These are phyloP conservation scores for Euplexia lucipara DNA, from an alignment of 2,888 invertebrate species.

Conservation along the genomic window DNA sequence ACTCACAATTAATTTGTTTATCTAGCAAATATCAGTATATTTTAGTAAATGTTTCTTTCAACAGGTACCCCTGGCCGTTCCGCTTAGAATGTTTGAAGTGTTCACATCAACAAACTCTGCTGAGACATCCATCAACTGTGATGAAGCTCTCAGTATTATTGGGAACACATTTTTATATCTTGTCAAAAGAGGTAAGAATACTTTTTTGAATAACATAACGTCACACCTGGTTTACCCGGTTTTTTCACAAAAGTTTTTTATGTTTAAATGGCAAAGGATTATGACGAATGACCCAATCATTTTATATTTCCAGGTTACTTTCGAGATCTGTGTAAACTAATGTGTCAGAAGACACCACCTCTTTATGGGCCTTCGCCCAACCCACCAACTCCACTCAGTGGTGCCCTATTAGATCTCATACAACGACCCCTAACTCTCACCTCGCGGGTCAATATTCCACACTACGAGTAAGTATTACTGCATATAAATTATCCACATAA, in stretches of 20 bases:
- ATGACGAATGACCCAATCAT: not conserved
- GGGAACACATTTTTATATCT: constrained; percentile 90
- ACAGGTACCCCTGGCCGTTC: constrained; percentile 92
- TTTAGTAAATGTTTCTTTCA: constrained; percentile 15
- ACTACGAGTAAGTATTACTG: constrained; percentile 85
- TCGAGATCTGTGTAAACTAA: constrained; percentile 92
- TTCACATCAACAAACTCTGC: constrained; percentile 91
- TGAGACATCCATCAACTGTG: constrained; percentile 78
- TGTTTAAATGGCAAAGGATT: no score
- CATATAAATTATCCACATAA: not conserved
- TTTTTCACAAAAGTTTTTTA: no score
- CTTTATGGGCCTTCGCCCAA: constrained; percentile 92
- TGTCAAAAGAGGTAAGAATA: constrained; percentile 88
- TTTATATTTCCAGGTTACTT: constrained; percentile 92
- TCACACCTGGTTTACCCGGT: no score
- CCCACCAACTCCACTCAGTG: constrained; percentile 94
- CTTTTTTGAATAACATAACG: no score
- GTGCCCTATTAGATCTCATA: constrained; percentile 94
- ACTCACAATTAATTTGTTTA: no score
- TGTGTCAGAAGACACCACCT: constrained; percentile 93
- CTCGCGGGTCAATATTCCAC: constrained; percentile 79
- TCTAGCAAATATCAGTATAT: no score
- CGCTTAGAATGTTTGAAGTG: constrained; percentile 95
- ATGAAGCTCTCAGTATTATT: constrained; percentile 76
- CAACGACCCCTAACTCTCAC: constrained; percentile 93